phyloP scores from a whole-genome alignment of 2,888 invertebrate species.

The Anorthoa munda region DNA sequence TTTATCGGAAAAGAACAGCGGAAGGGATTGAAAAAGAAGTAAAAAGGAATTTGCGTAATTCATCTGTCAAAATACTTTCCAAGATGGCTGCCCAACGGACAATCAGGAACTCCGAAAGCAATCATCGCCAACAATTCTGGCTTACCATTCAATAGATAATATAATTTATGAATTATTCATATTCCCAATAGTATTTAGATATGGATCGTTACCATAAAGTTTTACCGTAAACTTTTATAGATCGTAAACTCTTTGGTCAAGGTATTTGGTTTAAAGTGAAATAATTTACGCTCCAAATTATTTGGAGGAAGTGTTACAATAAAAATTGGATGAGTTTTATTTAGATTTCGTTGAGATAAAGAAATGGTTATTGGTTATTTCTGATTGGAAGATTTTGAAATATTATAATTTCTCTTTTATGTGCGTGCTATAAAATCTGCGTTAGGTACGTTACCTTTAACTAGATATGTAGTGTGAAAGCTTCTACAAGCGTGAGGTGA shows the following conservation, averaged over 20 bases:
- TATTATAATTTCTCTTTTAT: constrained; percentile 7
- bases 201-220: constrained; percentile 49
- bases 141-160: constrained; percentile 25
- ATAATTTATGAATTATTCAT: constrained; percentile 57
- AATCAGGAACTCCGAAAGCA: background rate
- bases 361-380: constrained; percentile 8
- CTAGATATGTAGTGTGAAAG: no score
- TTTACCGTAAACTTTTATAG: constrained; percentile 52
- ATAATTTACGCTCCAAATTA: constrained; percentile 43
- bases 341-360: constrained; percentile 28
- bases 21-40: no score
- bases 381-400: constrained; percentile 1
- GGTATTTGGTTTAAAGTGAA: constrained; percentile 50
- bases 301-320: constrained; percentile 39
- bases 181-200: constrained; percentile 47
- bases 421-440: background rate
- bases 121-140: constrained; percentile 5
- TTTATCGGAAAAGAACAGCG: no score
- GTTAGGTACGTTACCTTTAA: no score
- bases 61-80: background rate
- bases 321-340: constrained; percentile 45
- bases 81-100: constrained; percentile 21
- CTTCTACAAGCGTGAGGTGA: no score
- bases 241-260: constrained; percentile 44
- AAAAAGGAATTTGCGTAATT: background rate